A percentile compares a stretch with the other conserved stretches of the same genome.
Conservation (phyloP, 2,797 vertebrate genomes). For the Antennarius maculatus region DNA sequence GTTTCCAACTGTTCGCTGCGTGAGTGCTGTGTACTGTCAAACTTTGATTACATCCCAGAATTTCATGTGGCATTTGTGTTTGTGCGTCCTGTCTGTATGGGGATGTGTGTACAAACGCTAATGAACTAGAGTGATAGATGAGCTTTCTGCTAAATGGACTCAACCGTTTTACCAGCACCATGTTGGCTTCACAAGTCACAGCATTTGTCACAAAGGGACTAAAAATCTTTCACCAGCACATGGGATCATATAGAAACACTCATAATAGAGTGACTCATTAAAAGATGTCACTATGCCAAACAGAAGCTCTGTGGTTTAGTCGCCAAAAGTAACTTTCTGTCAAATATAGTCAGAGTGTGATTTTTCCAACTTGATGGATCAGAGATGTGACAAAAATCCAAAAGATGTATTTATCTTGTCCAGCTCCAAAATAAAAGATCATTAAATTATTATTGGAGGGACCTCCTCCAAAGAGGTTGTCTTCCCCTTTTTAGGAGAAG, state of each 20-base stretch:
- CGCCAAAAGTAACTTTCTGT: background rate
- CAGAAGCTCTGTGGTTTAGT: background rate
- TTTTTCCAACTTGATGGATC: constrained; percentile 6
- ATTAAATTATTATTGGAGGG: background rate
- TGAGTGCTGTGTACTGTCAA: constrained; percentile 31
- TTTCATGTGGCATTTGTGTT: background rate
- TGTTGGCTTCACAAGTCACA: constrained; percentile 38
- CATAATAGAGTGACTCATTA: constrained; percentile 21
- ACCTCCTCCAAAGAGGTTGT: too few relatives aligned
- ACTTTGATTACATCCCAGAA: constrained; percentile 58
- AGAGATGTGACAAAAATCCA: constrained; percentile 14
- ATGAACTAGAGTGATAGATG: constrained; percentile 65
- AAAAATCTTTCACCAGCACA: constrained; percentile 17
- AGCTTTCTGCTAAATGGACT: constrained; percentile 43
- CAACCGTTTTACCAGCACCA: constrained; percentile 30
- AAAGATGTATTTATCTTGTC: background rate
- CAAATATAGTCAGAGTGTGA: background rate
- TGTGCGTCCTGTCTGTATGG: constrained; percentile 8
- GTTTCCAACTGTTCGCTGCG: constrained; percentile 14
- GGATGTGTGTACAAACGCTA: constrained; percentile 40
- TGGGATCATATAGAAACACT: constrained; percentile 14
- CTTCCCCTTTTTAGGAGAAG: too few relatives aligned
- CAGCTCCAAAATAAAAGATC: constrained; percentile 4
- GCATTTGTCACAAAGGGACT: constrained; percentile 34
- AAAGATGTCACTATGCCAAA: constrained; percentile 9